A percentile compares a stretch with the other conserved stretches of the same genome.
Evolutionary conservation across 2,888 invertebrate species (phyloP).

Genomic region (Drosophila nr. medialis): DNA sequence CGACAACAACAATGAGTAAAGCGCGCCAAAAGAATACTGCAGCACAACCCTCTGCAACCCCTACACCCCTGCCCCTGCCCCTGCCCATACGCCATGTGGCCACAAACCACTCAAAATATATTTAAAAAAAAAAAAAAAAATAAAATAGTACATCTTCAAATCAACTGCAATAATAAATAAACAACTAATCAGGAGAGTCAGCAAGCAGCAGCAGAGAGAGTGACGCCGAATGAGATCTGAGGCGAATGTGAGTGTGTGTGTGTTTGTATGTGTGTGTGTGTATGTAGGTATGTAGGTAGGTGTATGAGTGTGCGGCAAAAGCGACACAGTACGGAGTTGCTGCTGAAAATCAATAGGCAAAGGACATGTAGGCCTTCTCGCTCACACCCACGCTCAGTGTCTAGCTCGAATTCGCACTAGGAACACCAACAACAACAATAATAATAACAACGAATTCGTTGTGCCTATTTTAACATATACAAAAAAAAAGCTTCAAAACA

Average conservation of each 20-base stretch:
- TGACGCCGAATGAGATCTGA: background rate
- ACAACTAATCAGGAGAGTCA: conserved; percentile 34
- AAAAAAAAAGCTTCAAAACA: conserved; percentile 33
- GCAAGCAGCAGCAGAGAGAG: conserved; percentile 4
- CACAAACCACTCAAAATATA: background rate
- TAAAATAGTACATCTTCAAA: conserved; percentile 42
- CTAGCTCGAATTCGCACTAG: conserved; percentile 33
- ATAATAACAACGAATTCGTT: conserved; percentile 18
- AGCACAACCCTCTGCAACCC: background rate
- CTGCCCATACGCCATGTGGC: background rate
- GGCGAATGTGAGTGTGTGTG: background rate
- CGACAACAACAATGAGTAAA: conserved; percentile 29
- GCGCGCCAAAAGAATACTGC: conserved; percentile 48
- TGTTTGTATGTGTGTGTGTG: conserved; percentile 14
- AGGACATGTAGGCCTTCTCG: conserved; percentile 51
- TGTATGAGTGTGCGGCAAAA: conserved; percentile 32
- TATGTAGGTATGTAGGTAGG: background rate
- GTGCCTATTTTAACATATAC: conserved; percentile 61
- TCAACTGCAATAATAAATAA: conserved; percentile 62
- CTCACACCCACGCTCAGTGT: conserved; percentile 23
- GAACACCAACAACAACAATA: conserved; percentile 22
- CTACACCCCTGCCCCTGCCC: background rate
- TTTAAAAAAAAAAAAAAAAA: background rate
- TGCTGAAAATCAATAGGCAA: conserved; percentile 73
- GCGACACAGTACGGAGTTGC: conserved; percentile 44